These are phyloP conservation scores for Rhyacichthys aspro DNA, from an alignment of 2,797 vertebrate species.

Conservation along the genomic window DNA sequence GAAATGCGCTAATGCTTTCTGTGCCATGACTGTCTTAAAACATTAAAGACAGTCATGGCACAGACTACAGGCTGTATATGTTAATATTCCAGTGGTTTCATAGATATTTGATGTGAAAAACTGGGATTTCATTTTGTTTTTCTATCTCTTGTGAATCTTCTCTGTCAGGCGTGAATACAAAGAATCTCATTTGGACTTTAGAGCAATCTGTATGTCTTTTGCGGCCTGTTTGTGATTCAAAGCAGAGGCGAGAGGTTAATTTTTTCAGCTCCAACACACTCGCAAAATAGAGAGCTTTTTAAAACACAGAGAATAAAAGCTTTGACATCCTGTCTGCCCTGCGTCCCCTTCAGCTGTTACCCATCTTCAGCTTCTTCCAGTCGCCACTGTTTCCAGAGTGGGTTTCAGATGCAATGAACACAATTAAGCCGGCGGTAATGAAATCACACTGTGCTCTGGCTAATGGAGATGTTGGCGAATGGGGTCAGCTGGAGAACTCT, in stretches of 20 bases:
- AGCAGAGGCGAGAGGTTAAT: slow-evolving; percentile 51
- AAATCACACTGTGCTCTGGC: slow-evolving; percentile 75
- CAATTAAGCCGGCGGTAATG: slow-evolving; percentile 76
- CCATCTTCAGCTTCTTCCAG: slow-evolving; percentile 49
- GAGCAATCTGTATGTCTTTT: slow-evolving; percentile 13
- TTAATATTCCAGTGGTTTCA: too few species aligned
- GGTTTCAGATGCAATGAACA: slow-evolving; percentile 57
- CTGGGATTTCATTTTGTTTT: too few species aligned
- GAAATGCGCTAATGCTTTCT: too few species aligned
- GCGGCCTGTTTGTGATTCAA: slow-evolving; percentile 41
- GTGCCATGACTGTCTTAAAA: too few species aligned
- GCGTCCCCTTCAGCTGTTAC: slow-evolving; percentile 26
- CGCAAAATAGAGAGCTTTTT: slow-evolving; percentile 71
- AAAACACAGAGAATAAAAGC: slow-evolving; percentile 81
- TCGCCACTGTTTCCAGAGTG: slow-evolving; percentile 57
- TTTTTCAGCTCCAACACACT: slow-evolving; percentile 42
- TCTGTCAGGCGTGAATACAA: background rate
- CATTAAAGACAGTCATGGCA: too few species aligned
- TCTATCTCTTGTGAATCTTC: too few species aligned
- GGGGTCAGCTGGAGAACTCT: slow-evolving; percentile 54
- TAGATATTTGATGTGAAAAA: too few species aligned
- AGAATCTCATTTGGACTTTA: slow-evolving; percentile 14
- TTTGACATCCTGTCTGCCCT: slow-evolving; percentile 77
- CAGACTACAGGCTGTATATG: too few species aligned
- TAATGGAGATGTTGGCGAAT: slow-evolving; percentile 70